Evolutionary conservation across 2,888 invertebrate genomes (phyloP).

Genomic region (Mythimna ferrago): DNA sequence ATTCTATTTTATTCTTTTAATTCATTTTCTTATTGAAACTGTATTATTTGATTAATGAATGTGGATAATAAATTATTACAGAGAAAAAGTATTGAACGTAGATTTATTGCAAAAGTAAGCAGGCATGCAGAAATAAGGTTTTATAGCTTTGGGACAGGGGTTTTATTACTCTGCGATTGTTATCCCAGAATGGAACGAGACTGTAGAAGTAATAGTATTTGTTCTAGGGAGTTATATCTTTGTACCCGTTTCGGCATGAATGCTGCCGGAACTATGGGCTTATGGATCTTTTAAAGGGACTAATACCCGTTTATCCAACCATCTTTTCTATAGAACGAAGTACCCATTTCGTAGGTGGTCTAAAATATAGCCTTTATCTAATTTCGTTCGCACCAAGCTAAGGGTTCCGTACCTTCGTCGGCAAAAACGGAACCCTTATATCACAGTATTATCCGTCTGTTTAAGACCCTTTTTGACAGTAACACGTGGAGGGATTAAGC

Average conservation of each 20-base stretch:
- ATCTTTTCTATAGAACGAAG: no score
- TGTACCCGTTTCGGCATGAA: conserved; percentile 2
- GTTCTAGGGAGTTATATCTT: conserved; percentile 2
- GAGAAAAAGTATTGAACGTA: conserved; percentile 32
- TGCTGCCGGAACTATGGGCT: background rate
- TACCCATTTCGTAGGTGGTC: no score
- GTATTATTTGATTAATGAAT: conserved; percentile 40
- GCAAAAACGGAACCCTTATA: no score
- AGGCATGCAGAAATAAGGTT: conserved; percentile 40
- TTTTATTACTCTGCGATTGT: conserved; percentile 32
- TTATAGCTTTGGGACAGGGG: conserved; percentile 23
- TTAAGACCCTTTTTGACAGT: no score
- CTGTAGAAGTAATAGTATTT: conserved; percentile 21
- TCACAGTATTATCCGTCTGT: no score
- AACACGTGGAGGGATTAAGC: no score
- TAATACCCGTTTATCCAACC: background rate
- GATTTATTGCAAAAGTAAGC: conserved; percentile 37
- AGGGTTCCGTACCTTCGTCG: no score
- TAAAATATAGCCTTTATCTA: no score
- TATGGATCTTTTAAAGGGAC: background rate
- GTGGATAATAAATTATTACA: conserved; percentile 17
- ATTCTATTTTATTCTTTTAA: conserved; percentile 11
- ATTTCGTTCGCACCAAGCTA: no score
- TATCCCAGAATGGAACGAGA: conserved; percentile 8
- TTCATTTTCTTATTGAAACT: conserved; percentile 25